A percentile compares a stretch with the other conserved stretches of the same genome.
Evolutionary conservation across 2,888 invertebrate genomes (phyloP).

Genomic region (Apodemia zela): DNA sequence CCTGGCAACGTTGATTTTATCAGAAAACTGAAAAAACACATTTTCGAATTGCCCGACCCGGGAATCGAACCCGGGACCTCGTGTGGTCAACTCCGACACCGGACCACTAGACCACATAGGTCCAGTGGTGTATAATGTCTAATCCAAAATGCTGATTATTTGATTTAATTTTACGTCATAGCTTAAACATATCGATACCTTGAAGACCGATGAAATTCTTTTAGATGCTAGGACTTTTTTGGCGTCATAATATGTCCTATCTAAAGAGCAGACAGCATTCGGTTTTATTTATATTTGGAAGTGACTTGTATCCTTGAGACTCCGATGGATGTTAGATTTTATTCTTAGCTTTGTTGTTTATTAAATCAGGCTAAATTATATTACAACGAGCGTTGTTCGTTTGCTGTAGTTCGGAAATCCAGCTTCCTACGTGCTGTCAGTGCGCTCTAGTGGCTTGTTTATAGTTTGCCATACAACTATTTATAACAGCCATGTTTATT

Average conservation of each 20-base stretch:
- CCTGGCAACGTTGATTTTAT: too few relatives aligned
- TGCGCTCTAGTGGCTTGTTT: conserved; percentile 50
- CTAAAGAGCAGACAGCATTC: background rate
- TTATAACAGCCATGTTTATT: conserved; percentile 7
- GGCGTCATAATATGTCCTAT: background rate
- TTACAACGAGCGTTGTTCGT: background rate
- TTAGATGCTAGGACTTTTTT: background rate
- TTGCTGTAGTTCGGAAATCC: conserved; percentile 43
- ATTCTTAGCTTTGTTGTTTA: background rate
- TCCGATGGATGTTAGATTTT: background rate
- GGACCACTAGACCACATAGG: too few relatives aligned
- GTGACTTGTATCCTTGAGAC: background rate
- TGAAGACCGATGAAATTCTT: background rate
- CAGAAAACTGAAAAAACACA: too few relatives aligned
- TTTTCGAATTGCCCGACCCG: too few relatives aligned
- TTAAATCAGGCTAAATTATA: background rate
- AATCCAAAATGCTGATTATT: too few relatives aligned
- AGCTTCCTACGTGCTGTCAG: conserved; percentile 48
- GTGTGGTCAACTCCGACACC: too few relatives aligned
- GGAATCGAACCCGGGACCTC: too few relatives aligned
- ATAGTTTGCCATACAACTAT: conserved; percentile 39
- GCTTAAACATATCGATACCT: background rate
- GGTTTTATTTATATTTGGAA: background rate
- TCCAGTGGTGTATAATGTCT: too few relatives aligned
- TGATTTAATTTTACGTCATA: too few relatives aligned